A percentile compares a stretch with the other conserved stretches of the same genome.
Evolutionary conservation across 2,113 vertebrate genomes (phyloP).

Genomic region (Nanorana parkeri): DNA sequence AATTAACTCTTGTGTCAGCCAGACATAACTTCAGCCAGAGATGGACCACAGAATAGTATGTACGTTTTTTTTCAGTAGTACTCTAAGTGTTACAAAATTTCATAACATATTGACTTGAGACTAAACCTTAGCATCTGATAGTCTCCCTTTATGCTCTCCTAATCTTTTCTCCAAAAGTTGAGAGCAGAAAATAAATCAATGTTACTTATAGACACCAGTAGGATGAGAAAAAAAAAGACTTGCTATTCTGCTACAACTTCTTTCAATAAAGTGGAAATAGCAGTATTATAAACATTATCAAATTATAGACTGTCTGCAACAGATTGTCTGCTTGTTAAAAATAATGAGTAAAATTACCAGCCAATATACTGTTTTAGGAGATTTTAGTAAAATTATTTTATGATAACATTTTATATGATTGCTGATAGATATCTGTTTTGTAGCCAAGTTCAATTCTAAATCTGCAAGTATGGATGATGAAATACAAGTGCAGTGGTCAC

Average conservation of each 20-base stretch:
- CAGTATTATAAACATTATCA: neutral
- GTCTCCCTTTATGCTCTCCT: constrained; percentile 19
- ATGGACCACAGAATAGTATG: neutral
- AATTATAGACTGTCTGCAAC: neutral
- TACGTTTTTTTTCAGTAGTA: neutral
- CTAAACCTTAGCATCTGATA: constrained; percentile 7
- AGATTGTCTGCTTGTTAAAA: too few relatives aligned
- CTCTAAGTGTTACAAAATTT: constrained; percentile 30
- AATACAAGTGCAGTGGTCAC: too few relatives aligned
- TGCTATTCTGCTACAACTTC: neutral
- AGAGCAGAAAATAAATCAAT: constrained; percentile 25
- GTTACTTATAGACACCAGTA: constrained; percentile 7
- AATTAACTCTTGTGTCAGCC: constrained; percentile 45
- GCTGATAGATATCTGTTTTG: too few relatives aligned
- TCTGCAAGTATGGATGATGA: too few relatives aligned
- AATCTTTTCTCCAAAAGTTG: constrained; percentile 7
- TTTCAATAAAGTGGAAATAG: neutral
- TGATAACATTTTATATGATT: too few relatives aligned
- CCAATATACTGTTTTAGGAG: too few relatives aligned
- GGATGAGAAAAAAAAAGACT: constrained; percentile 30
- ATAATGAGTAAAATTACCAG: too few relatives aligned
- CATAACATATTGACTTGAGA: constrained; percentile 10
- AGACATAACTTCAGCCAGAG: neutral
- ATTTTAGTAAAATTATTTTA: too few relatives aligned
- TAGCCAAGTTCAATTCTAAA: too few relatives aligned